These are phyloP conservation scores for Pimephales promelas DNA, from an alignment of 2,113 vertebrate species.

Conservation along the genomic window DNA sequence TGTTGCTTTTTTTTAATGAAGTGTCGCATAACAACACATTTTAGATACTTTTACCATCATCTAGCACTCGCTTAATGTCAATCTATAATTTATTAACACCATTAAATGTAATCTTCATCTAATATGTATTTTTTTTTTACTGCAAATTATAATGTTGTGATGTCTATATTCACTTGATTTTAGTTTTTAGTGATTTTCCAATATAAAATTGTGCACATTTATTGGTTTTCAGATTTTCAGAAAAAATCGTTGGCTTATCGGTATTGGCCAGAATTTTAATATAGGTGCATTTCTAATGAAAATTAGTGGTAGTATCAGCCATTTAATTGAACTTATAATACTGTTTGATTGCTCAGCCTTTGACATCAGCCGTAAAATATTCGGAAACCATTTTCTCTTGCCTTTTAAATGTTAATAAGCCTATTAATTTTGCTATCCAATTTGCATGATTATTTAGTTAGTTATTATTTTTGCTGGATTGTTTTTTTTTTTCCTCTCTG, in stretches of 20 bases:
- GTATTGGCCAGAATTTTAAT: not conserved
- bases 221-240: not conserved
- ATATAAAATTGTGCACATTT: not conserved
- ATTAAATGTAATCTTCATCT: not conserved
- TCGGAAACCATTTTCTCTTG: no score
- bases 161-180: not conserved
- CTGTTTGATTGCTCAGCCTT: no score
- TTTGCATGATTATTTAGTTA: no score
- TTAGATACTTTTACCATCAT: not conserved
- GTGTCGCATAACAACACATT: not conserved
- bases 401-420: not conserved
- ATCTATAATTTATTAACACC: not conserved
- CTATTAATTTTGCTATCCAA: not conserved
- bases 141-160: not conserved
- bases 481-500: not conserved
- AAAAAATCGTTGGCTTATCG: no score
- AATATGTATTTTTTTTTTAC: not conserved
- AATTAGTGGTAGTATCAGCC: not conserved
- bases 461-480: not conserved
- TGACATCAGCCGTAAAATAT: no score
- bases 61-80: not conserved
- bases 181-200: not conserved
- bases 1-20: not conserved
- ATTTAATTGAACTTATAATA: no score
- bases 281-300: not conserved